A percentile compares a stretch with the other conserved stretches of the same genome.
These are phyloP conservation scores for Atta cephalotes DNA, from an alignment of 1,140 invertebrate genomes.

Conservation along the genomic window DNA sequence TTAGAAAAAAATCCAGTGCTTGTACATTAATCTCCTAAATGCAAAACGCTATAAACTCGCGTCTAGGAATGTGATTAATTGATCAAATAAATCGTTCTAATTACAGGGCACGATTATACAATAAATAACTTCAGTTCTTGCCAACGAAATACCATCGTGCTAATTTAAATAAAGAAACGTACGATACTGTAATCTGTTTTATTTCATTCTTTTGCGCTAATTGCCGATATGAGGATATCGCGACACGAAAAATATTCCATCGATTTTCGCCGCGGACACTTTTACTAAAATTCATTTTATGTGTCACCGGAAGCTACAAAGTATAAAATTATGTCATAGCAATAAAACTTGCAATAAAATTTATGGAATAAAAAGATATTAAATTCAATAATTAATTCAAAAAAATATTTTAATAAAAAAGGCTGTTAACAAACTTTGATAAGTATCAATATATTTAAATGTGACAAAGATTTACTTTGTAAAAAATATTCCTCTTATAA, in stretches of 20 bases:
- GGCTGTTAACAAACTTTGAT: neutral
- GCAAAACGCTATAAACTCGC: conserved; percentile 16
- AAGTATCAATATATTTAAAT: neutral
- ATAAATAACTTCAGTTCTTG: conserved; percentile 26
- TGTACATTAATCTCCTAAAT: conserved; percentile 41
- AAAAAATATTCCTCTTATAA: neutral
- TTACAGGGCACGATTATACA: conserved; percentile 44
- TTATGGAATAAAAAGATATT: neutral
- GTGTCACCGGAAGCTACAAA: neutral
- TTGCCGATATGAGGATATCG: conserved; percentile 35
- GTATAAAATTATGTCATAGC: conserved; percentile 32
- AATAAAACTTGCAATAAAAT: conserved; percentile 9
- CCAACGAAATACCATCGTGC: neutral
- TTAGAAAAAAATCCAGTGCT: conserved; percentile 18
- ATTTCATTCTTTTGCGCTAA: conserved; percentile 16
- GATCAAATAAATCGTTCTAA: conserved; percentile 48
- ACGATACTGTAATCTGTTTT: conserved; percentile 22
- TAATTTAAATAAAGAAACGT: conserved; percentile 44
- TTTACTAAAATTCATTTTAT: conserved; percentile 51
- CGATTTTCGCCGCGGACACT: conserved; percentile 22
- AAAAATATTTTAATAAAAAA: conserved; percentile 16
- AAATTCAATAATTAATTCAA: neutral
- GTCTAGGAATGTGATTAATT: conserved; percentile 44
- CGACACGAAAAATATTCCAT: conserved; percentile 43
- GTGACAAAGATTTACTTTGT: neutral